Percentiles rank a stretch among this genome's conserved stretches.
phyloP scores from a whole-genome alignment of 2,888 invertebrate species.

The Agonopterix arenella region DNA sequence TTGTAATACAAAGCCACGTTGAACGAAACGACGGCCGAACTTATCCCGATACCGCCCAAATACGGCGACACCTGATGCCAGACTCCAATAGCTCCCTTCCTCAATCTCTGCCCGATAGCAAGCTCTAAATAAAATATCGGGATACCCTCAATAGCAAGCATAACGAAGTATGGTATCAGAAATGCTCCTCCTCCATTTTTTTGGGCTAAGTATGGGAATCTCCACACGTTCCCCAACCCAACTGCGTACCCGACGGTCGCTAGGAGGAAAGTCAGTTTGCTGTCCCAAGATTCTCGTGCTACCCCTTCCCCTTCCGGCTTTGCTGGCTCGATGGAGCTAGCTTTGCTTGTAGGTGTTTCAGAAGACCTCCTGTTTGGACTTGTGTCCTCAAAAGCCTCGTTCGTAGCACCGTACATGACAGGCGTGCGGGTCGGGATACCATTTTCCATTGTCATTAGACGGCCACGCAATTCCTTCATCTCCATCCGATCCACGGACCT shows the following conservation, averaged over 20 bases:
- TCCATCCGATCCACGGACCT: constrained; percentile 90
- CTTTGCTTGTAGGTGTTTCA: constrained; percentile 76
- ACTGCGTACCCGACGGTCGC: constrained; percentile 98
- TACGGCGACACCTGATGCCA: constrained; percentile 96
- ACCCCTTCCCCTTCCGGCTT: constrained; percentile 84
- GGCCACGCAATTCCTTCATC: constrained; percentile 89
- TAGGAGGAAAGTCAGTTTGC: constrained; percentile 92
- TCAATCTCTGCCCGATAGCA: constrained; percentile 94
- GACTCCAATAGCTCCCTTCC: constrained; percentile 96
- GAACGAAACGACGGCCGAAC: constrained; percentile 96
- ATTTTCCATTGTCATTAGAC: constrained; percentile 85
- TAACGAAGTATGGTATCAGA: constrained; percentile 96
- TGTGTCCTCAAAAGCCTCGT: constrained; percentile 84
- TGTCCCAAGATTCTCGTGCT: constrained; percentile 94
- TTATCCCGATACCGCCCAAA: constrained; percentile 92
- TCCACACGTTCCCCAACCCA: constrained; percentile 96
- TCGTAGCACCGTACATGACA: constrained; percentile 90
- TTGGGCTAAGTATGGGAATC: constrained; percentile 96
- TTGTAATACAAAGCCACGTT: constrained; percentile 98
- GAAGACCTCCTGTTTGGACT: constrained; percentile 59
- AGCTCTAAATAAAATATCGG: constrained; percentile 97
- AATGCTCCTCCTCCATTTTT: constrained; percentile 98
- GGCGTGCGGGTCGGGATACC: constrained; percentile 69
- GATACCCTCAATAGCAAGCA: constrained; percentile 95
- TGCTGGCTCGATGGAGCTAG: constrained; percentile 78